phyloP scores from a whole-genome alignment of 2,888 invertebrate species.

The Stenurella melanura region DNA sequence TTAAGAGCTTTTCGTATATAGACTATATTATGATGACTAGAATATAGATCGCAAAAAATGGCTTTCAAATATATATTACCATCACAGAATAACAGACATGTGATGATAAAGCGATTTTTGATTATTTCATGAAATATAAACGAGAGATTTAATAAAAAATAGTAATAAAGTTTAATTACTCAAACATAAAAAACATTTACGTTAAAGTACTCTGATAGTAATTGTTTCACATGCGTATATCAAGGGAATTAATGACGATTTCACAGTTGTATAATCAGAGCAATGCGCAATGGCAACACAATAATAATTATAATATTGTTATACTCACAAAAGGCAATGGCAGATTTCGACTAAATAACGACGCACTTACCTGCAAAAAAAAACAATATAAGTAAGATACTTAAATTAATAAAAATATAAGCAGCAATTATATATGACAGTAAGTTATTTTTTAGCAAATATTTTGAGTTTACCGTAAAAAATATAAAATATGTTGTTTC shows the following conservation, averaged over 20 bases:
- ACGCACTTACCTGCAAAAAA: constrained; percentile 7
- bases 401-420: neutral
- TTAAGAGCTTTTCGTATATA: neutral
- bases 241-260: neutral
- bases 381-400: neutral
- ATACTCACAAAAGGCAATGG: neutral
- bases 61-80: neutral
- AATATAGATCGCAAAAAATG: neutral
- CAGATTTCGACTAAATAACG: neutral
- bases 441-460: too few species aligned
- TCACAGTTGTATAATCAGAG: neutral
- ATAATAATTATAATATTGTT: neutral
- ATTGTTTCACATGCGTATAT: neutral
- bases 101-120: neutral
- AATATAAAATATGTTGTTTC: too few species aligned
- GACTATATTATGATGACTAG: neutral
- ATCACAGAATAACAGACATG: neutral
- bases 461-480: too few species aligned
- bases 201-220: neutral
- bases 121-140: neutral
- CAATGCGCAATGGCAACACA: neutral
- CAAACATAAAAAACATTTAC: neutral
- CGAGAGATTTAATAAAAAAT: neutral
- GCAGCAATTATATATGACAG: too few species aligned
- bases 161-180: neutral